phyloP scores from a whole-genome alignment of 2,113 vertebrate genomes.

The Salvelinus alpinus region DNA sequence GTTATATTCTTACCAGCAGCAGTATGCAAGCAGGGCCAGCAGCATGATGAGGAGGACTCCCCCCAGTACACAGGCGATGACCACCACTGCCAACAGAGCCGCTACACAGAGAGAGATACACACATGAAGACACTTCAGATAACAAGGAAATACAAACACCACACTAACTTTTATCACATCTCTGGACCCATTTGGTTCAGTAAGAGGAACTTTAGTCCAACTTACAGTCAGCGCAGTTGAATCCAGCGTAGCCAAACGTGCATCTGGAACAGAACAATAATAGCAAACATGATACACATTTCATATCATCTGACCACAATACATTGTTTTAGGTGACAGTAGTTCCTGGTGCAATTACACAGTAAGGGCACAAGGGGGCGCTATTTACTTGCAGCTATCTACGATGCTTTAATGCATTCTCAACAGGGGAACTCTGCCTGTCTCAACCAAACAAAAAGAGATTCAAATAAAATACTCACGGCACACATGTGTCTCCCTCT shows the following conservation, averaged over 20 bases:
- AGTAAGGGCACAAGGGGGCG: slow-evolving; percentile 44
- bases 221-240: slow-evolving; percentile 79
- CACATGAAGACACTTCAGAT: background rate
- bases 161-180: background rate
- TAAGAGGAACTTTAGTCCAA: background rate
- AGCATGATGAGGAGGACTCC: slow-evolving; percentile 66
- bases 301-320: too few species aligned
- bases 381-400: slow-evolving; percentile 7
- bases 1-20: slow-evolving; percentile 56
- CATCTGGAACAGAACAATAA: slow-evolving; percentile 59
- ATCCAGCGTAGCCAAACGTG: slow-evolving; percentile 70
- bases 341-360: slow-evolving; percentile 5
- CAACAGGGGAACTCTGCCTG: background rate
- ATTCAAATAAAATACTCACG: slow-evolving; percentile 57
- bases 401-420: background rate
- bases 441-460: background rate
- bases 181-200: background rate
- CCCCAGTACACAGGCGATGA: slow-evolving; percentile 72
- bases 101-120: slow-evolving; percentile 55
- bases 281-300: background rate
- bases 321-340: too few species aligned
- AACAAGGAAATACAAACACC: background rate
- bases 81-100: slow-evolving; percentile 70
- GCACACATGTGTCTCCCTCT: slow-evolving; percentile 25
- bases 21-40: slow-evolving; percentile 56